Conservation (phyloP, 2,113 vertebrate genomes). For the Cyprinus carpio region DNA sequence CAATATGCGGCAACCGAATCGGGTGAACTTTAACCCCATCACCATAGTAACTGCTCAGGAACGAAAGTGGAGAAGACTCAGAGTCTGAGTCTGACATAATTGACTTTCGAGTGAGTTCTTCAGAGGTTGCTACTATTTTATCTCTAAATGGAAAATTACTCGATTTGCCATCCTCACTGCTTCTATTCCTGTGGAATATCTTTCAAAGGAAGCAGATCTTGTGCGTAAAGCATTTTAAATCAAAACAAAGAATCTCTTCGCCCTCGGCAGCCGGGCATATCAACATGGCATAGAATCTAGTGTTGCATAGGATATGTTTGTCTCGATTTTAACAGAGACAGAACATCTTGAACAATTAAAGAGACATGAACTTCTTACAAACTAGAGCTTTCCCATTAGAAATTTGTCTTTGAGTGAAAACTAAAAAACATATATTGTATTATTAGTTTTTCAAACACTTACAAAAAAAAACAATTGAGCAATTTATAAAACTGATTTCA, state of each 20-base stretch:
- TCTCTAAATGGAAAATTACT: background rate
- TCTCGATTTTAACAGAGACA: background rate
- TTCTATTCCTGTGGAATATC: conserved; percentile 13
- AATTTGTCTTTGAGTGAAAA: background rate
- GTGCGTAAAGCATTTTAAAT: conserved; percentile 21
- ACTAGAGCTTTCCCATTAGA: background rate
- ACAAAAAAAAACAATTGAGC: background rate
- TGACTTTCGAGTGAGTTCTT: conserved; percentile 9
- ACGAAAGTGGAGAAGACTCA: background rate
- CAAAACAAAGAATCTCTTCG: background rate
- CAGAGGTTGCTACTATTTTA: background rate
- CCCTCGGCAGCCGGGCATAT: conserved; percentile 18
- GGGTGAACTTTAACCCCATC: conserved; percentile 74
- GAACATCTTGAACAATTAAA: background rate
- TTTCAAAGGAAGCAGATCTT: background rate
- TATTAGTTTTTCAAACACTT: background rate
- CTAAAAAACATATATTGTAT: background rate
- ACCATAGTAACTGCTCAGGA: conserved; percentile 8
- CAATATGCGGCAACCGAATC: conserved; percentile 94
- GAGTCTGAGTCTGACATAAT: background rate
- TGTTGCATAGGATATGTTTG: background rate
- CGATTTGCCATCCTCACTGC: background rate
- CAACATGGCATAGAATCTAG: background rate
- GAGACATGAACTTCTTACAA: background rate
- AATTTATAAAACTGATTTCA: background rate